phyloP scores from a whole-genome alignment of 2,888 invertebrate genomes.

The Oscheius sp. region DNA sequence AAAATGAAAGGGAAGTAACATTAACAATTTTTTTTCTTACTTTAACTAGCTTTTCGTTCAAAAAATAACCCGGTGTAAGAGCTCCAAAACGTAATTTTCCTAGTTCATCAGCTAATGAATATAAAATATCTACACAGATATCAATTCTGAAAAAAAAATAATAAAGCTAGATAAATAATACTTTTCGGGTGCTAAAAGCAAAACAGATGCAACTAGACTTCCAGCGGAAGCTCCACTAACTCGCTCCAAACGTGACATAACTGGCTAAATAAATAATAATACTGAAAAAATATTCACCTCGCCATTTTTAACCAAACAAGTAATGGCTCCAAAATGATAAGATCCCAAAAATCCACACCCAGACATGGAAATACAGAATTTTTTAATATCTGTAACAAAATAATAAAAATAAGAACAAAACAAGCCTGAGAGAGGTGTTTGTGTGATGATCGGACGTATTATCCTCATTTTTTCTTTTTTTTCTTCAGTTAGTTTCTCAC shows the following conservation, averaged over 20 bases:
- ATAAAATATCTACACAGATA: slow-evolving; percentile 55
- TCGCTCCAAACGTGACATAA: slow-evolving; percentile 47
- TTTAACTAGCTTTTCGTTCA: slow-evolving; percentile 54
- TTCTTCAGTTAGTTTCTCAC: slow-evolving; percentile 9
- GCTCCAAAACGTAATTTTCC: slow-evolving; percentile 63
- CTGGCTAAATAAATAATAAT: slow-evolving; percentile 26
- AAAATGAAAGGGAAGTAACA: too few relatives aligned
- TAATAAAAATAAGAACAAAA: not conserved
- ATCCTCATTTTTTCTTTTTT: slow-evolving; percentile 24
- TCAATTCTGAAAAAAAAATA: slow-evolving; percentile 36
- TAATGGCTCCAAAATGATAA: slow-evolving; percentile 67
- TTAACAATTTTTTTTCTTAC: too few relatives aligned
- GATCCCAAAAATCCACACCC: slow-evolving; percentile 67
- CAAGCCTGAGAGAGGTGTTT: slow-evolving; percentile 28
- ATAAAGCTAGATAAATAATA: slow-evolving; percentile 19
- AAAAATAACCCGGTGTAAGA: slow-evolving; percentile 65
- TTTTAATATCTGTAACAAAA: slow-evolving; percentile 24
- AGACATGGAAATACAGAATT: slow-evolving; percentile 49
- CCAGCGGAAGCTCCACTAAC: slow-evolving; percentile 65
- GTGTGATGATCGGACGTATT: slow-evolving; percentile 33
- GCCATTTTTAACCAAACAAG: slow-evolving; percentile 58
- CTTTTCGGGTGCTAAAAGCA: slow-evolving; percentile 58
- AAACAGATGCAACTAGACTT: slow-evolving; percentile 60
- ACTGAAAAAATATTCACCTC: slow-evolving; percentile 41
- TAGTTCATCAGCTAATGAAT: slow-evolving; percentile 65